Evolutionary conservation across 92 coral and sea anemone genomes (phyloP).

Genomic region (Umimayanthus chanpuru): DNA sequence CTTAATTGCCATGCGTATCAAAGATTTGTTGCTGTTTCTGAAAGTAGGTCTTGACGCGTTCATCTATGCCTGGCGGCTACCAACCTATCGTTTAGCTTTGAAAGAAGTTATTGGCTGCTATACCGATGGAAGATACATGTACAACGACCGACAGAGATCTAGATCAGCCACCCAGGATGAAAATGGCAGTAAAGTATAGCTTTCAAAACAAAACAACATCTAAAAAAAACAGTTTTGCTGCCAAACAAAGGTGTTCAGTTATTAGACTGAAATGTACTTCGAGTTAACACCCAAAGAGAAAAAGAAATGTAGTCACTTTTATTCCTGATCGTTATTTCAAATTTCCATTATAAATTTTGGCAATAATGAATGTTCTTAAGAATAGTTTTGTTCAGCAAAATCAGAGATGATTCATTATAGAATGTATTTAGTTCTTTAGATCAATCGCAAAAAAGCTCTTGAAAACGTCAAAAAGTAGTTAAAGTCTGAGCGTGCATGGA

Average conservation of each 20-base stretch:
- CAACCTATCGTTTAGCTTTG: slow-evolving; percentile 67
- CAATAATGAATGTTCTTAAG: not conserved
- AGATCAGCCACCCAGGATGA: slow-evolving; percentile 6
- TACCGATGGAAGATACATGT: not conserved
- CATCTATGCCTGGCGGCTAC: slow-evolving; percentile 88
- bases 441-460: not conserved
- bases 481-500: not conserved
- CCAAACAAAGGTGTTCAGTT: not conserved
- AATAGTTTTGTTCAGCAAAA: not conserved
- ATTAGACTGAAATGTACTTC: not conserved
- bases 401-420: no score
- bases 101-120: slow-evolving; percentile 33
- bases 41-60: slow-evolving; percentile 85
- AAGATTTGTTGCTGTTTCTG: slow-evolving; percentile 74
- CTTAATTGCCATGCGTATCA: slow-evolving; percentile 65
- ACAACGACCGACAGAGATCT: not conserved
- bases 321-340: not conserved
- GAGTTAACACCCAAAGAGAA: not conserved
- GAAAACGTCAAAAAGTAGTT: not conserved
- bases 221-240: not conserved
- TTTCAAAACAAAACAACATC: not conserved
- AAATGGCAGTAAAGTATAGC: slow-evolving; percentile 1
- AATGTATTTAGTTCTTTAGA: not conserved
- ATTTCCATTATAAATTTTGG: not conserved
- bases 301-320: no score